Conservation (phyloP, 2,113 vertebrate species). For the Lagenorhynchus albirostris region DNA sequence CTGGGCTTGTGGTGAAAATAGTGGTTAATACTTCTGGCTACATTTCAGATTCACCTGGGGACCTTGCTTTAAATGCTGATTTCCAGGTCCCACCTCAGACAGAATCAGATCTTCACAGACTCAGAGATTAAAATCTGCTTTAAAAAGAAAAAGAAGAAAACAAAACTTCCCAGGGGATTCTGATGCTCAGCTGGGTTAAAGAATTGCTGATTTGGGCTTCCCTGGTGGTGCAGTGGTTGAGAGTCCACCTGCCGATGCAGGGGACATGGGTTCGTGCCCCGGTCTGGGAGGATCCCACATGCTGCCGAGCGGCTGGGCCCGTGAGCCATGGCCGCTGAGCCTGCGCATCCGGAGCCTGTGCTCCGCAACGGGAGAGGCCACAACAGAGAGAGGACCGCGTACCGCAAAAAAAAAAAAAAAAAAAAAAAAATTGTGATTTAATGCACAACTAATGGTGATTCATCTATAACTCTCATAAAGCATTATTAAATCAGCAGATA, state of each 20-base stretch:
- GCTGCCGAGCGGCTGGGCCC: too few relatives aligned
- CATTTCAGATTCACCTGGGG: background rate
- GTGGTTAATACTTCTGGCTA: background rate
- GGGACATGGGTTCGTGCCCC: too few relatives aligned
- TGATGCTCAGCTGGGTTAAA: background rate
- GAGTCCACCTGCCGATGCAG: too few relatives aligned
- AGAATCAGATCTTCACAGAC: background rate
- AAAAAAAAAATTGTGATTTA: background rate
- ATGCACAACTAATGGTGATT: background rate
- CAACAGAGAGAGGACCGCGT: too few relatives aligned
- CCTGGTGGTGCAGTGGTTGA: too few relatives aligned
- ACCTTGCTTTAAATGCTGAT: background rate
- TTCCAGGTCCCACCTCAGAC: background rate
- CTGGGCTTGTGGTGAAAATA: background rate
- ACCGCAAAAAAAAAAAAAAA: too few relatives aligned
- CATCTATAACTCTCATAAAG: background rate
- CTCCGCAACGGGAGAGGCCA: too few relatives aligned
- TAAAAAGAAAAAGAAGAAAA: too few relatives aligned
- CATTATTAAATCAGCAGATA: background rate
- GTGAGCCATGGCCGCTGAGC: too few relatives aligned
- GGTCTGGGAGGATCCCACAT: too few relatives aligned
- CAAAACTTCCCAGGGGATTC: background rate
- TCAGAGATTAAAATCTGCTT: background rate
- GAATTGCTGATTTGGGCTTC: background rate
- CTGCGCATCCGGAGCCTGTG: too few relatives aligned